These are phyloP conservation scores for Agonopterix heracliana DNA, from an alignment of 2,888 invertebrate species.

Conservation along the genomic window DNA sequence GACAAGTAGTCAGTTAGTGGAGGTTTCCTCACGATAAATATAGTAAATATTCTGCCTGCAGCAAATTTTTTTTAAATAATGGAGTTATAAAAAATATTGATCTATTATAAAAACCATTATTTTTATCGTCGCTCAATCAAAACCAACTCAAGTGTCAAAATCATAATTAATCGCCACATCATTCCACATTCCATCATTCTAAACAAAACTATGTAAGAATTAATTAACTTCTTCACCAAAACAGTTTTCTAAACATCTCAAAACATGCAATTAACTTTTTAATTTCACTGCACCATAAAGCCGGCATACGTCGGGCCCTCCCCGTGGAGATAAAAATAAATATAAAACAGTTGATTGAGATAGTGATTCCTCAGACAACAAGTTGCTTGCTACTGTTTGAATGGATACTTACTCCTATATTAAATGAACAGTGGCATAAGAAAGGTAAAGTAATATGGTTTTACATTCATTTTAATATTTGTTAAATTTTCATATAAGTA, in stretches of 20 bases:
- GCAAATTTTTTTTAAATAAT: too few species aligned
- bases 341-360: slow-evolving; percentile 29
- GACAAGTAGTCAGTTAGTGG: too few species aligned
- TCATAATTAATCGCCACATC: too few species aligned
- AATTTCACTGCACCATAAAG: slow-evolving; percentile 29
- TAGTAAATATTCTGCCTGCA: too few species aligned
- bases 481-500: too few species aligned
- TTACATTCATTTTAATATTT: too few species aligned
- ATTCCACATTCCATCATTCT: too few species aligned
- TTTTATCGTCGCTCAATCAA: neutral
- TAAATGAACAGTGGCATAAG: neutral
- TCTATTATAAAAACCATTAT: neutral
- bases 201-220: neutral
- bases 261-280: slow-evolving; percentile 38
- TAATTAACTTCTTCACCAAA: slow-evolving; percentile 1
- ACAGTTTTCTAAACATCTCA: slow-evolving; percentile 18
- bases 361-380: slow-evolving; percentile 16
- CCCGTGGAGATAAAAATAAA: slow-evolving; percentile 8
- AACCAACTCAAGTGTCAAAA: neutral
- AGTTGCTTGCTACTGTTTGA: slow-evolving; percentile 9
- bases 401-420: neutral
- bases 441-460: neutral
- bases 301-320: slow-evolving; percentile 11
- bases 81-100: too few species aligned
- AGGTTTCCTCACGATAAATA: too few species aligned